These are phyloP conservation scores for Tolypeutes matacus DNA, from an alignment of 2,797 vertebrate species.

Conservation along the genomic window DNA sequence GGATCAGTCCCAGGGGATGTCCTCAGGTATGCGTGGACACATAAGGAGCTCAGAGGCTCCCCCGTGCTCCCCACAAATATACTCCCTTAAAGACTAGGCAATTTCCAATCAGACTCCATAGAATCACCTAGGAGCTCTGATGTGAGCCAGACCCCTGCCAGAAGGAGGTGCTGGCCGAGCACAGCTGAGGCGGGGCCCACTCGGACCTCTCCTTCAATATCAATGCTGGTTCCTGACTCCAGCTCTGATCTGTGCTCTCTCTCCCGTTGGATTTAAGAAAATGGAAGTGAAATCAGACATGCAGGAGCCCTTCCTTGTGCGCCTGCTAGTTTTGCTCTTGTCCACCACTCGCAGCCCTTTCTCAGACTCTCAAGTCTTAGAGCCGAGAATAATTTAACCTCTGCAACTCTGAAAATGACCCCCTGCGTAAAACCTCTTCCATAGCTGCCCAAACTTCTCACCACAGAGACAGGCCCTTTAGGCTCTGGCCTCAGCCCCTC, in stretches of 20 bases:
- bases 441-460: not conserved
- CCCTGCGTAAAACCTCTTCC: not conserved
- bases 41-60: not conserved
- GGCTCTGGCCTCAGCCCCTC: not conserved
- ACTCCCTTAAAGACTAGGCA: not conserved
- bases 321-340: not conserved
- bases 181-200: not conserved
- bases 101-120: not conserved
- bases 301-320: not conserved
- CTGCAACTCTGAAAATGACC: no score
- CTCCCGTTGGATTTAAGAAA: not conserved
- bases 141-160: not conserved
- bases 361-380: not conserved
- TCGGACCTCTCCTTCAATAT: fast-evolving
- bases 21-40: not conserved
- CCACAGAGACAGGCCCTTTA: not conserved
- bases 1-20: not conserved
- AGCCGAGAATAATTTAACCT: not conserved
- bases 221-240: not conserved
- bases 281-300: not conserved
- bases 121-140: not conserved
- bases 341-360: not conserved
- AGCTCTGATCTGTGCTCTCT: no score
- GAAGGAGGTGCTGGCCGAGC: no score
- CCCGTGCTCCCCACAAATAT: not conserved